phyloP scores from a whole-genome alignment of 2,888 invertebrate genomes.

The Callyntrura guangdongensis region DNA sequence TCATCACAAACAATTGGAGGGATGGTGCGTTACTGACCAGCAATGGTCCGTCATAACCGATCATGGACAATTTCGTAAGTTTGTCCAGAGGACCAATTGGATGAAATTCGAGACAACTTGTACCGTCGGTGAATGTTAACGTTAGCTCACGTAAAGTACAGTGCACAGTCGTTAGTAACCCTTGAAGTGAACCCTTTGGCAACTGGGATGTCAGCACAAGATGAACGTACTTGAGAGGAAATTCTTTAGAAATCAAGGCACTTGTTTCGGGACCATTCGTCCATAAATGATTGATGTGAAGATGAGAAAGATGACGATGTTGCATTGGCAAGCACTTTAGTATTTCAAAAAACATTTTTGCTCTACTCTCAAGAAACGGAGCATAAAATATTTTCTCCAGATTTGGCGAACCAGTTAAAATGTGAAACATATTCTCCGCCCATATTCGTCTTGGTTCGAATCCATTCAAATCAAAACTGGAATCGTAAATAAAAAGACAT shows the following conservation, averaged over 20 bases:
- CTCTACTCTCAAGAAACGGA: slow-evolving; percentile 72
- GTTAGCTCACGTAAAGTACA: slow-evolving; percentile 72
- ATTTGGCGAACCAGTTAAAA: slow-evolving; percentile 59
- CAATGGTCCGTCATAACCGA: slow-evolving; percentile 77
- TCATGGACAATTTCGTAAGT: slow-evolving; percentile 70
- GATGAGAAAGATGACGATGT: slow-evolving; percentile 51
- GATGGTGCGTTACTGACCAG: slow-evolving; percentile 54
- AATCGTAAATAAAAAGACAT: slow-evolving; percentile 76
- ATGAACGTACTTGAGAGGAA: slow-evolving; percentile 75
- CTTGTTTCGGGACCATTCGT: slow-evolving; percentile 58
- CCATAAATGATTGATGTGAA: slow-evolving; percentile 77
- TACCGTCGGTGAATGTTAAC: slow-evolving; percentile 76
- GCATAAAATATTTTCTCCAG: slow-evolving; percentile 73
- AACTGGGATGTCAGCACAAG: slow-evolving; percentile 67
- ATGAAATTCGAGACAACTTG: slow-evolving; percentile 74
- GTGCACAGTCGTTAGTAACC: slow-evolving; percentile 48
- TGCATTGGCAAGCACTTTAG: slow-evolving; percentile 64
- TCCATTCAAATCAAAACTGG: slow-evolving; percentile 74
- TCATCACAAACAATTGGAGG: slow-evolving; percentile 72
- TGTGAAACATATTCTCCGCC: slow-evolving; percentile 76
- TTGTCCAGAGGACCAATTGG: slow-evolving; percentile 71
- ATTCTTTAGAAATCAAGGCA: slow-evolving; percentile 54
- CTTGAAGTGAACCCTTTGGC: slow-evolving; percentile 36
- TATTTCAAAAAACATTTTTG: slow-evolving; percentile 75
- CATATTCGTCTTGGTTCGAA: slow-evolving; percentile 71